Conservation (phyloP, 1,140 invertebrate genomes). For the Drosophila jambulina region DNA sequence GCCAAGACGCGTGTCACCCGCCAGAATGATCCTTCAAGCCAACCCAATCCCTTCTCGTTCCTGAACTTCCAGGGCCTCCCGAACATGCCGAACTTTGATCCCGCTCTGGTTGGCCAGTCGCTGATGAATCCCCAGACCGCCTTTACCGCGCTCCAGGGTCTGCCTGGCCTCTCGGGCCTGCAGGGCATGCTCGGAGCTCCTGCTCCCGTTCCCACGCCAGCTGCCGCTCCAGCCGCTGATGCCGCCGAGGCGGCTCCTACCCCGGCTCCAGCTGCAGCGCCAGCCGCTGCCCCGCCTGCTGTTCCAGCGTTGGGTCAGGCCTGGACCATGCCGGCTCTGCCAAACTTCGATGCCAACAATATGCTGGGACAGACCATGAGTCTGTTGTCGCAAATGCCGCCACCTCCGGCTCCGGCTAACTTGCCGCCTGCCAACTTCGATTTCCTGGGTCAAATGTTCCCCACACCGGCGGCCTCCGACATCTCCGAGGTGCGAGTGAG, state of each 20-base stretch:
- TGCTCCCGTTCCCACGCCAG: constrained; percentile 6
- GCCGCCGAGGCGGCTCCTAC: not conserved
- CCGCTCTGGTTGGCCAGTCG: not conserved
- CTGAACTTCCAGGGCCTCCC: not conserved
- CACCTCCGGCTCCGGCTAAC: not conserved
- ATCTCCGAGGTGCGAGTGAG: constrained; percentile 76
- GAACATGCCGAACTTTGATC: not conserved
- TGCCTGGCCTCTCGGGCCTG: not conserved
- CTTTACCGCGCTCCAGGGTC: not conserved
- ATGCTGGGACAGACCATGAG: constrained; percentile 43
- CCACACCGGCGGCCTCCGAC: constrained; percentile 51
- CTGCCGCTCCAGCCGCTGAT: constrained; percentile 33
- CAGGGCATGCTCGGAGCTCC: constrained; percentile 24
- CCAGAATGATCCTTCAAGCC: constrained; percentile 27
- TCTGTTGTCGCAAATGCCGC: constrained; percentile 4
- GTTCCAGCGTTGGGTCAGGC: constrained; percentile 20
- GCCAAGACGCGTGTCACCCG: constrained; percentile 63
- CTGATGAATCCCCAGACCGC: not conserved
- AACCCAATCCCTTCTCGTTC: not conserved
- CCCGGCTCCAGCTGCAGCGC: not conserved
- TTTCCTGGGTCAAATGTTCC: constrained; percentile 42
- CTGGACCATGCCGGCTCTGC: not conserved
- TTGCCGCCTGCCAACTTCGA: constrained; percentile 14
- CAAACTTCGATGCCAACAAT: constrained; percentile 30
- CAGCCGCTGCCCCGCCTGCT: not conserved